Conservation (phyloP, 1,140 invertebrate genomes). For the Kradibia gibbosae region DNA sequence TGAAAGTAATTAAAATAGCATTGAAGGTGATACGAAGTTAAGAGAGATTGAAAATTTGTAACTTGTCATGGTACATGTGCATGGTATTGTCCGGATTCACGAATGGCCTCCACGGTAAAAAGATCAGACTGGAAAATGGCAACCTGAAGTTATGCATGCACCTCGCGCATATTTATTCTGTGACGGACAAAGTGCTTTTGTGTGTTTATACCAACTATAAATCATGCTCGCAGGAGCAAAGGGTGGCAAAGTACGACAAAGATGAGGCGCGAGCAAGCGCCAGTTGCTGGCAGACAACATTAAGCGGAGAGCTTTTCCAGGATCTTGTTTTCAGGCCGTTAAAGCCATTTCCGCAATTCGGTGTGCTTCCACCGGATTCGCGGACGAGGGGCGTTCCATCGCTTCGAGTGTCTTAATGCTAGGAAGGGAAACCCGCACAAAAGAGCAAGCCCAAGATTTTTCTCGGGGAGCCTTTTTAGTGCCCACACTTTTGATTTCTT, state of each 20-base stretch:
- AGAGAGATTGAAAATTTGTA: background rate
- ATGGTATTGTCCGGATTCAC: background rate
- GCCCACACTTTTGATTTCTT: background rate
- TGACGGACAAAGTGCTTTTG: constrained; percentile 43
- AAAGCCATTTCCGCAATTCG: constrained; percentile 48
- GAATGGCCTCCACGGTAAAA: background rate
- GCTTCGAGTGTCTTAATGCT: constrained; percentile 42
- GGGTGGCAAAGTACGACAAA: background rate
- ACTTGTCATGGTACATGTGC: background rate
- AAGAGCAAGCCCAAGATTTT: background rate
- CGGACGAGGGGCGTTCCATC: constrained; percentile 20
- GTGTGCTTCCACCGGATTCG: constrained; percentile 12
- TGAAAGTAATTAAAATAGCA: constrained; percentile 32
- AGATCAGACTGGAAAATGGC: background rate
- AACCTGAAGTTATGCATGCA: background rate
- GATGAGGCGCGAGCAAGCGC: background rate
- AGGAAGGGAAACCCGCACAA: background rate
- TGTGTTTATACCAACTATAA: constrained; percentile 34
- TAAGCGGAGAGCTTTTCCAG: constrained; percentile 44
- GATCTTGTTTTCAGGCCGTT: constrained; percentile 48
- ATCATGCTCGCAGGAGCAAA: background rate
- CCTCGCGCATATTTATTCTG: constrained; percentile 2
- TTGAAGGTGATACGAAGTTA: background rate
- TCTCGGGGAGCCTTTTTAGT: constrained; percentile 1
- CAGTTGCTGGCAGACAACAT: constrained; percentile 23